These are phyloP conservation scores for Triplophysa siluroides DNA, from an alignment of 2,113 vertebrate species.

Conservation along the genomic window DNA sequence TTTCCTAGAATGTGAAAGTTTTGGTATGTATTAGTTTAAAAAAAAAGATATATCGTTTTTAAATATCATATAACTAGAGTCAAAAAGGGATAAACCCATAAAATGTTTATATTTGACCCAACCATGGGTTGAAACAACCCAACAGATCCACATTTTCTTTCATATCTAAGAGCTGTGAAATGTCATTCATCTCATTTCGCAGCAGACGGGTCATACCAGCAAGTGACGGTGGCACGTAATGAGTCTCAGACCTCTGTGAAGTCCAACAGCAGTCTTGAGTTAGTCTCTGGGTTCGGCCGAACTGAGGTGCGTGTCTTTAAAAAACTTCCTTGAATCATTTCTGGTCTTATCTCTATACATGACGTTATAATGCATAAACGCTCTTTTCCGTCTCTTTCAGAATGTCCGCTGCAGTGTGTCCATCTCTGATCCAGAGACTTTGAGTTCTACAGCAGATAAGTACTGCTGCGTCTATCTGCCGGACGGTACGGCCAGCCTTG, in stretches of 20 bases:
- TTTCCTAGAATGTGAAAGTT: too few relatives aligned
- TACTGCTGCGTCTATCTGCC: conserved; percentile 86
- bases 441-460: conserved; percentile 65
- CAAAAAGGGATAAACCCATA: too few relatives aligned
- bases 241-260: conserved; percentile 84
- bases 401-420: conserved; percentile 71
- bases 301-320: conserved; percentile 71
- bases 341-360: background rate
- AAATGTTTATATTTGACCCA: too few relatives aligned
- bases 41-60: too few relatives aligned
- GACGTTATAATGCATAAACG: too few relatives aligned
- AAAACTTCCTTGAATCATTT: background rate
- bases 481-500: conserved; percentile 79
- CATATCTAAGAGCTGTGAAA: background rate
- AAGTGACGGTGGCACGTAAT: conserved; percentile 60
- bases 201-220: conserved; percentile 71
- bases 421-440: conserved; percentile 65
- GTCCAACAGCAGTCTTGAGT: conserved; percentile 86
- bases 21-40: too few relatives aligned
- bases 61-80: too few relatives aligned
- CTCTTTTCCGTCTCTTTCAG: conserved; percentile 20
- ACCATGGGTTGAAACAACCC: too few relatives aligned
- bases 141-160: too few relatives aligned
- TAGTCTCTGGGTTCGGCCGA: conserved; percentile 75
- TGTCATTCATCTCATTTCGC: background rate